Evolutionary conservation across 2,888 invertebrate genomes (phyloP), one percentile per base, ranked within the genome.

Genomic region (Conops quadrifasciatus): DNA sequence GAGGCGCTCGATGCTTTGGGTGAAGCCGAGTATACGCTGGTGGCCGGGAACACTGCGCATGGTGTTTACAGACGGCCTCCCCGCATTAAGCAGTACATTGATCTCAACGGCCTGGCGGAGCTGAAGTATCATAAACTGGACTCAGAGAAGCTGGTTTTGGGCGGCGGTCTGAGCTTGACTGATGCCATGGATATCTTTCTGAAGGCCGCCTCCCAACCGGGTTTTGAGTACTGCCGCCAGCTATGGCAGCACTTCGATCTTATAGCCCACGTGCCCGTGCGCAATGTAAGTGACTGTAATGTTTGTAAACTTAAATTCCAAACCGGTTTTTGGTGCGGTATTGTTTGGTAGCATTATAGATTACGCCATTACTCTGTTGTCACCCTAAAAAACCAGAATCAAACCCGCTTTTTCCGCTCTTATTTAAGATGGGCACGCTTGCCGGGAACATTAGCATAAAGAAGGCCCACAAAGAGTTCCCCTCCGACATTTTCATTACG

Each of bases 21-120:
- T 71, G 80, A 87, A n/a, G 82, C 86, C 2, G 85, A 86, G 19
- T 92, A 91, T 75, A 88, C 90, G 82, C 80, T 94, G 13, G 88
- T 93, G 0, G 90, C 90, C 47, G 94, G 94, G 15, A 93, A 93
- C 80, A 93, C 93, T 0, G 92, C 90, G 13, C 90, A 89, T 84
- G 94, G 94, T 1, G 85, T 87, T 1, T 87, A 84, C 74, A 82
- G 86, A 19, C 75, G 81, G 5, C 74, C 77, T 1, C 60, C 71
- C 5, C 69, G 75, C 5, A 74, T 81, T 64, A 86, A 87, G 74
- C 81, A 89, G 9, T 88, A 90, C 65, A 89, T 93, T 67, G 91
- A 93, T 76, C 85, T 92, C 0, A 88, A 88, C 64, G 84, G 85
- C 4, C 86, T 93, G 3, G 79, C 84, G 11, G 90, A 91, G 70